Evolutionary conservation across 1,140 invertebrate genomes (phyloP), one percentile per base, ranked within the genome.

Genomic region (Chionoecetes opilio): DNA sequence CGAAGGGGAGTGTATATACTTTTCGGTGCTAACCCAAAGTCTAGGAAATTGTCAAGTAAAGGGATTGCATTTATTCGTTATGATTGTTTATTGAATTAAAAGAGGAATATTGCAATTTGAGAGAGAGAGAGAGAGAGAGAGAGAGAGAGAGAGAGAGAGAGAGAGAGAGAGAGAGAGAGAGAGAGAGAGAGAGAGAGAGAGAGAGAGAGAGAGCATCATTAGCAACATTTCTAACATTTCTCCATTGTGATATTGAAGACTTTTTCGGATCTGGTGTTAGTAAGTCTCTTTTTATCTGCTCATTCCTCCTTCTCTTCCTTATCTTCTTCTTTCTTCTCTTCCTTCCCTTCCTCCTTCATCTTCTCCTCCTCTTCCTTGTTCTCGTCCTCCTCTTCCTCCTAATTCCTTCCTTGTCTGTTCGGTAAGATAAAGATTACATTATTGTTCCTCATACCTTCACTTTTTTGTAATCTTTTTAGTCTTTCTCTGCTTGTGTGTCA

Each of bases 191-290:
- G 85, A 21, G n/a, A 85, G 82, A 37, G 85, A 34, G 1, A 37
- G 2, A 26, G 29, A 34, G 29, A 87, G 2, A 31, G 85, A 37
- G 14, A 38, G 35, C 8, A 26, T 87, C 37, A 87, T 87, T 87
- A 87, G 37, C 63, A 75, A 75, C 21, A 75, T n/a, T n/a, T n/a
- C n/a, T n/a, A n/a, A n/a, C n/a, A n/a, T n/a, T 38, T 31, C 34
- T 87, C 31, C 9, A 87, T 87, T 87, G 63, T 75, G 63, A 75
- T 6, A 26, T n/a, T 75, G 63, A 75, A 75, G 63, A 75, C 63
- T 75, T 1, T 26, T 1, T 21, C 21, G 63, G 63, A 75, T 75
- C 21, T 75, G 63, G n/a, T 75, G 21, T 38, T 34, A 17, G 9
- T 38, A 87, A 37, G 34, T 87, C n/a, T 32, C 85, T n/a, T 37